A percentile compares a stretch with the other conserved stretches of the same genome.
phyloP scores from a whole-genome alignment of 2,888 invertebrate species.

The Incurvaria masculella region DNA sequence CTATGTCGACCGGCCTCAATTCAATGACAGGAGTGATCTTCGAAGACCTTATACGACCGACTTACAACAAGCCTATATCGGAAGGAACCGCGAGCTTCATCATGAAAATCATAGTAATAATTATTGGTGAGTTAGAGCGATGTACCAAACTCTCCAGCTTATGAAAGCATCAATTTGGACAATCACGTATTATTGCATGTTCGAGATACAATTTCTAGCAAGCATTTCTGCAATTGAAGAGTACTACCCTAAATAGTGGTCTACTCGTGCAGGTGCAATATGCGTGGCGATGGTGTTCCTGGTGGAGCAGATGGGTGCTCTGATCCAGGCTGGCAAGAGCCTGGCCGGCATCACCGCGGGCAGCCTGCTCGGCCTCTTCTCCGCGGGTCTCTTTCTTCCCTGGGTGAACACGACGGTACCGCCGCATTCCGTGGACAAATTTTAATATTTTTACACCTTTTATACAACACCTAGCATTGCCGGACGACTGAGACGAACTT shows the following conservation, averaged over 20 bases:
- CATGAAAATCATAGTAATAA: conserved; percentile 67
- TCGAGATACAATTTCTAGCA: no score
- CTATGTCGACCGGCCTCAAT: conserved; percentile 74
- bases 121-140: conserved; percentile 48
- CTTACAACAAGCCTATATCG: conserved; percentile 59
- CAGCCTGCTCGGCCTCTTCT: conserved; percentile 66
- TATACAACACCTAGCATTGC: no score
- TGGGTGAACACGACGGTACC: conserved; percentile 64
- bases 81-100: conserved; percentile 64
- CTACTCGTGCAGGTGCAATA: conserved; percentile 43
- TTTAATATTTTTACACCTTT: no score
- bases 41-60: conserved; percentile 68
- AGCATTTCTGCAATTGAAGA: no score
- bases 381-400: conserved; percentile 68
- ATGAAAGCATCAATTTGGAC: no score
- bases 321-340: conserved; percentile 70
- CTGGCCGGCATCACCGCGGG: conserved; percentile 70
- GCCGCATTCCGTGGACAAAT: no score
- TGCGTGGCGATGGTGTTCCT: conserved; percentile 68
- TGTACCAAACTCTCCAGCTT: no score
- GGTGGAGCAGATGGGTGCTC: conserved; percentile 67
- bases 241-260: no score
- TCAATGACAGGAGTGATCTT: conserved; percentile 74
- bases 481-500: no score
- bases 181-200: no score